Base-by-base conservation (phyloP, 2,797 vertebrate genomes). In the Chelonia mydas region DNA sequence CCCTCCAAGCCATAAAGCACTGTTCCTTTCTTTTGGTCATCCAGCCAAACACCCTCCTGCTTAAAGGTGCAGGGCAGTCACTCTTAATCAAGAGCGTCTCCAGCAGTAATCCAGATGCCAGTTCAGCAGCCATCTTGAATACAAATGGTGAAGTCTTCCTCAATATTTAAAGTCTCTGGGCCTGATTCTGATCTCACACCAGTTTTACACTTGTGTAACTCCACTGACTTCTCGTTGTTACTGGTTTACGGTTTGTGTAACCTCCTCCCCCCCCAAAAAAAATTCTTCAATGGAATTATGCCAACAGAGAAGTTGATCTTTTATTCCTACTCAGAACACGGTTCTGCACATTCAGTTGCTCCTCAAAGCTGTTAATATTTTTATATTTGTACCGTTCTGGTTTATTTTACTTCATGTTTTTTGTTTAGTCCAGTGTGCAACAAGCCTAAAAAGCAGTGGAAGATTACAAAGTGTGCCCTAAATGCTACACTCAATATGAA, bases 391-490 rank as follows among this genome's bases (percentile, higher is more conserved):
- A 11, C 19, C 23, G 37, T 12, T 78, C 54, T 86, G 55, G 31
- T 25, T 59, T 45, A 78, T 23, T 45, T 16, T 3, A 7, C 0
- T 9, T 2, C 0, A 33, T n/a, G n/a, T 1, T 6, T 87, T 88
- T 27, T 7, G 54, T 6, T 33, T 82, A 91, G 55, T 12, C 81
- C 84, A 21, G 45, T 57, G 12, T 55, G 6, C 28, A 86, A 89
- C 65, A 86, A 92, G 79, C 10, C 15, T 72, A 31, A 90, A 84
- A 76, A 81, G 31, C 27, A 74, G 94, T 76, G 13, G 57, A 68
- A n/a, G 33, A 85, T 91, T 19, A 49, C 16, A 61, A 91, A 81
- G 45, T 76, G 31, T 37, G 12, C 3, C 10, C 84, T 78, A 61
- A 28, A 27, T 82, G 16, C 82, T 81, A 17, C 15, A 84, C 86